Base-by-base conservation (phyloP, 2,888 invertebrate genomes). In the Sarcophaga carnaria region DNA sequence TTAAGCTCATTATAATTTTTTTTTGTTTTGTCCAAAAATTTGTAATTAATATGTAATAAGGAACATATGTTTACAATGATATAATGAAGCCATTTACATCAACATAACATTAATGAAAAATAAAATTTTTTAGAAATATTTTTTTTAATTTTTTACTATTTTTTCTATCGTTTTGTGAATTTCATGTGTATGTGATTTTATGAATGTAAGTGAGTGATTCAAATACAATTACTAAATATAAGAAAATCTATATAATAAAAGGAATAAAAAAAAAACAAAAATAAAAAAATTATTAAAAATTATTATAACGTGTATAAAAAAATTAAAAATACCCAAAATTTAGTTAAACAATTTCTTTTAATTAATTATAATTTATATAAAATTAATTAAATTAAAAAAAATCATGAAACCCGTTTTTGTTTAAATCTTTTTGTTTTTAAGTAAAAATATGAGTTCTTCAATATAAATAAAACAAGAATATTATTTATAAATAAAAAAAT, bases 121-220 rank as follows among this genome's bases (percentile, higher is more conserved):
- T 54, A 37, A 37, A 8, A 37, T 37, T 37, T 8, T 37, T 37
- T 3, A 4, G 17, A 14, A 54, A 54, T 10, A 37, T n/a, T 47
- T 62, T n/a, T n/a, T 37, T 27, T 59, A 45, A 6, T 45, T 14
- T 47, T 45, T 17, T 47, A 2, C 11, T 25, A 71, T 59, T 54
- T 59, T 20, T 17, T 67, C 37, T 59, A 37, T 37, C 3, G 6
- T 66, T 10, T 66, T 59, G 54, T 20, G 45, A 67, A 47, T 59
- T 64, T 47, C 8, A 66, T 64, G 49, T 54, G 17, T 14, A 37
- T 76, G 54, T 66, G 64, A 76, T 75, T 77, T 60, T 37, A 78
- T 69, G 12, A 27, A 60, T 59, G 69, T 78, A 54, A 62, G 47
- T 70, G 25, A 70, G 25, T 70, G 71, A 69, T 49, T 79, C 60